A percentile compares a stretch with the other conserved stretches of the same genome.
Evolutionary conservation across 2,797 vertebrate genomes (phyloP).

Genomic region (Alca torda): DNA sequence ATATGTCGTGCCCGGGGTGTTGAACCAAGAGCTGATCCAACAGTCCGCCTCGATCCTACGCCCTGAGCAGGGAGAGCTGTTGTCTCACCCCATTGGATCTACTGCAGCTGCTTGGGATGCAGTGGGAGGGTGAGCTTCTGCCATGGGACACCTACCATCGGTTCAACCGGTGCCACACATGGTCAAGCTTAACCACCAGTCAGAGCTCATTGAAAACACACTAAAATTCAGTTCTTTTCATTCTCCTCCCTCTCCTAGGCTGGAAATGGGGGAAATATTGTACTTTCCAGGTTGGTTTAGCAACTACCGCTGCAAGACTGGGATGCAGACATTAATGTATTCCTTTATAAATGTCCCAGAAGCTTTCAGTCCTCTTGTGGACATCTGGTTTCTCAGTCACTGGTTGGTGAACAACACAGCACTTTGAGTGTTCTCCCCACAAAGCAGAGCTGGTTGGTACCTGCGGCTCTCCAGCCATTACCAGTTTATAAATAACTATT

Average conservation of each 20-base stretch:
- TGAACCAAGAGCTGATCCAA: not conserved
- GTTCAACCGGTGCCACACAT: not conserved
- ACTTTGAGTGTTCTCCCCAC: accelerated
- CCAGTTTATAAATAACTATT: not conserved
- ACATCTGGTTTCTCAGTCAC: not conserved
- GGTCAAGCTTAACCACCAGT: not conserved
- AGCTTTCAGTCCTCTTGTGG: not conserved
- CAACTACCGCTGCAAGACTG: not conserved
- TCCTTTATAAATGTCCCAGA: not conserved
- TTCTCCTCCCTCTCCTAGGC: not conserved
- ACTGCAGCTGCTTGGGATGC: not conserved
- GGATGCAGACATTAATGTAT: not conserved
- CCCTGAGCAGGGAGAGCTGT: not conserved
- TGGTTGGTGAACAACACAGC: not conserved
- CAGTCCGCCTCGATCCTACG: not conserved
- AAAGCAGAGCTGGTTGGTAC: not conserved
- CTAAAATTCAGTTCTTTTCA: not conserved
- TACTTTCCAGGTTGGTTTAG: not conserved
- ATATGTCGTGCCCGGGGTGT: accelerated
- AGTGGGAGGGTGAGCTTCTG: not conserved
- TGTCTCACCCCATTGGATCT: not conserved
- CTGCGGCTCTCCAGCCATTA: not conserved
- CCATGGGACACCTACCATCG: not conserved
- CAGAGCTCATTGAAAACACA: not conserved
- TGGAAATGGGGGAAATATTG: not conserved